phyloP scores from a whole-genome alignment of 35 echinoderm and acorn worm genomes.

The Ptychodera flava region DNA sequence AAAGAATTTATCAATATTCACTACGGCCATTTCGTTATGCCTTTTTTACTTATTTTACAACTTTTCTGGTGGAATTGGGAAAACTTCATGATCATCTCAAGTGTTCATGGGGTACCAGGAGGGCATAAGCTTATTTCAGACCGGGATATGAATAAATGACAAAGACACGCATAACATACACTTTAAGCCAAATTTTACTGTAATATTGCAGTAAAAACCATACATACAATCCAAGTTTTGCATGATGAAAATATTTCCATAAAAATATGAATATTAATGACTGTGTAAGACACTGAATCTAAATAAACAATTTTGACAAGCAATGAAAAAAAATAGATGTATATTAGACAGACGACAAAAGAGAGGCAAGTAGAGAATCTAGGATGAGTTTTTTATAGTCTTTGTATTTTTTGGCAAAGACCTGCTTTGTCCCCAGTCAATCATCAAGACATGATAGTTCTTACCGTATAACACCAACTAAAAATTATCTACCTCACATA shows the following conservation, averaged over 20 bases:
- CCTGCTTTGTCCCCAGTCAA: neutral
- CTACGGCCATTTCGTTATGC: too few relatives aligned
- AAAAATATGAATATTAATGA: neutral
- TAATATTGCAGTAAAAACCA: constrained; percentile 2
- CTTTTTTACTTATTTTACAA: too few relatives aligned
- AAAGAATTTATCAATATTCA: too few relatives aligned
- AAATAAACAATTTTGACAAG: too few relatives aligned
- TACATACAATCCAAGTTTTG: neutral
- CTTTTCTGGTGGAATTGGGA: too few relatives aligned
- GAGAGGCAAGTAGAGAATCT: neutral
- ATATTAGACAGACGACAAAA: too few relatives aligned
- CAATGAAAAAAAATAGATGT: too few relatives aligned
- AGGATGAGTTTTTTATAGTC: neutral
- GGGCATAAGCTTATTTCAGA: too few relatives aligned
- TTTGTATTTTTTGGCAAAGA: neutral
- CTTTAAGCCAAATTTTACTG: constrained; percentile 1
- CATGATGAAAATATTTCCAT: constrained; percentile 1
- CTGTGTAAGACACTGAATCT: neutral
- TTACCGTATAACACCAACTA: neutral
- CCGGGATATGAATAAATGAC: too few relatives aligned
- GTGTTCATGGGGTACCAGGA: too few relatives aligned
- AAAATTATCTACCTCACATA: neutral
- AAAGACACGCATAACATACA: too few relatives aligned
- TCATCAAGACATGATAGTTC: neutral
- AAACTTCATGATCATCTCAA: too few relatives aligned